Base-by-base conservation (phyloP, 2,113 vertebrate genomes). In the Orthonyx spaldingii region DNA sequence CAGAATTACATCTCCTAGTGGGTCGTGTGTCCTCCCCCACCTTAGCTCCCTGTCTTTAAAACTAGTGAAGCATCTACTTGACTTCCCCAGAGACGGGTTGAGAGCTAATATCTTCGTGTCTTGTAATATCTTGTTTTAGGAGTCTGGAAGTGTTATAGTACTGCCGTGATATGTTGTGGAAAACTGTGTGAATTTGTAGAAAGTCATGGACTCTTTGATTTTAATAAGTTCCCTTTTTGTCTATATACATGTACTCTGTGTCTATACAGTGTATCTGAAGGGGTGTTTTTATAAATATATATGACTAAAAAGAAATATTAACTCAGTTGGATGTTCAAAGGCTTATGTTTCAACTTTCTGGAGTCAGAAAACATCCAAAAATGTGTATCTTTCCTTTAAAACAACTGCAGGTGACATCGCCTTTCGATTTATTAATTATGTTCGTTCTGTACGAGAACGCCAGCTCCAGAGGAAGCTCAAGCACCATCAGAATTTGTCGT, bases 401-500 rank as follows among this genome's bases (percentile, higher is more conserved):
- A 92, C 52, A 50, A 63, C 28, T 68, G 27, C 96, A 99, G 99
- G 99, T 80, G 99, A 99, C 95, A 99, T 99, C 9, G 98, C 99
- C 49, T 99, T 99, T 96, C 98, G 99, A 27, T 99, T 99, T 97
- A 97, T 99, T 97, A 98, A 99, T 63, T 99, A 99, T 10, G 74
- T 99, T 42, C 96, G 84, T 37, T 97, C 97, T 1, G 97, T 98
- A 81, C 94, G 94, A 39, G 97, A 98, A 52, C 93, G 68, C 26
- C 98, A 97, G 87, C 95, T 96, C 92, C 98, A 91, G 78, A 95
- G 89, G 74, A 95, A 87, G 33, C 89, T 97, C 18, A 96, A 74
- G 49, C 79, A 95, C 49, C 96, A 96, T 26, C 99, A 99, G 97
- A 98, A 98, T 64, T 97, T 98, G 27, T 99, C 99, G 0, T 99